Percentiles rank a stretch among this genome's conserved stretches.
phyloP scores from a whole-genome alignment of 2,888 invertebrate species.

The Erebia palarica region DNA sequence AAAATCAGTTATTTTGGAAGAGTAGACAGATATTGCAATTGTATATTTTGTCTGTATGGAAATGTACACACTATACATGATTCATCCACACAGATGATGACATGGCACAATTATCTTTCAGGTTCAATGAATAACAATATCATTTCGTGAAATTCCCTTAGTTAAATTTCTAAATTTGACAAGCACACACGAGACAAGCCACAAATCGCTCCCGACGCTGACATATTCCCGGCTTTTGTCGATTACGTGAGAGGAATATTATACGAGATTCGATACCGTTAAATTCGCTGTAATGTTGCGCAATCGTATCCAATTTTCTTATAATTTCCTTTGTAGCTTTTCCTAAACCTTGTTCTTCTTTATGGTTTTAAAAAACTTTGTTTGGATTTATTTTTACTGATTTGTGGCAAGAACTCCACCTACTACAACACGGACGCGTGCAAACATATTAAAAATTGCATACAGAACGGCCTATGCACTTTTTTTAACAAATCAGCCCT shows the following conservation, averaged over 20 bases:
- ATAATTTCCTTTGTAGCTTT: conserved; percentile 20
- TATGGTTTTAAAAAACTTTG: no score
- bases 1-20: no score
- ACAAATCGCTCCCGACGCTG: conserved; percentile 42
- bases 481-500: no score
- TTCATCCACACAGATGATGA: no score
- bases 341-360: not conserved
- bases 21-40: no score
- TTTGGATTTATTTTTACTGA: not conserved
- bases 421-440: no score
- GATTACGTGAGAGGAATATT: conserved; percentile 41
- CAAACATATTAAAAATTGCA: no score
- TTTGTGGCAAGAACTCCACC: not conserved
- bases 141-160: conserved; percentile 21
- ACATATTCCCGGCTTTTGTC: conserved; percentile 42
- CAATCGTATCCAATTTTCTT: conserved; percentile 32
- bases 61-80: no score
- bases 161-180: conserved; percentile 37
- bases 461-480: no score
- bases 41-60: no score
- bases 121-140: conserved; percentile 10
- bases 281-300: conserved; percentile 34
- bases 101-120: conserved; percentile 5
- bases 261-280: conserved; percentile 37
- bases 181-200: conserved; percentile 40